Evolutionary conservation across 2,888 invertebrate genomes (phyloP), one percentile per base, ranked within the genome.

Genomic region (Platypus cylindrus): DNA sequence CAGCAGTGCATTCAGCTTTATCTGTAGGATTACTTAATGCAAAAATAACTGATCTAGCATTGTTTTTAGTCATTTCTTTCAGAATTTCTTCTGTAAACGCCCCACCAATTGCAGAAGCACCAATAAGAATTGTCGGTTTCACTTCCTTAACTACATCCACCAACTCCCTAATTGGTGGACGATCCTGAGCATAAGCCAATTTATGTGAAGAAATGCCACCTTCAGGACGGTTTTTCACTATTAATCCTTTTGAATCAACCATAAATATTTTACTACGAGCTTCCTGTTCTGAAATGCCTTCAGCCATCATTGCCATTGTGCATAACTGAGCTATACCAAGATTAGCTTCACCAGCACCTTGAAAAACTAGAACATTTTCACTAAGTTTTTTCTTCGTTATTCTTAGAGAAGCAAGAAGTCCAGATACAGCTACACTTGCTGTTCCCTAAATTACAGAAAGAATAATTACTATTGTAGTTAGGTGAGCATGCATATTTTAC

Each of bases 1-100:
- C 85, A 2, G 98, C 95, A 1, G 97, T 97, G 58, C 98, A 99
- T 64, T 98, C 98, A 1, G 98, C 93, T 68, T 89, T 90, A 61
- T 78, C 80, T 1, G 98, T 99, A 4, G 98, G 98, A 66, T 98
- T 98, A 48, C 95, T 95, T 25, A 98, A 71, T 7, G 98, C 97
- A 59, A 98, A 97, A 45, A 98, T 80, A 47, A 98, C 74, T 0
- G 98, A 98, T 33, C 82, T 70, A 3, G 90, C 78, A 48, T 90
- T 89, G 56, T 80, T 79, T 37, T 67, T 61, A 0, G 78, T 87
- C 95, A 99, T 94, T 48, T 77, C 76, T 51, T 74, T 66, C 32
- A 98, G 63, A 30, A 99, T 78, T 45, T 79, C 78, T 5, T 83
- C 73, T 0, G 86, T 93, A 60, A 98, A 99, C 0, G 90, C 84